Evolutionary conservation across 30 jellyfish, hydroid and myxozoan species (phyloP), one percentile per base, ranked within the genome.

Genomic region (Catostylus mosaicus): DNA sequence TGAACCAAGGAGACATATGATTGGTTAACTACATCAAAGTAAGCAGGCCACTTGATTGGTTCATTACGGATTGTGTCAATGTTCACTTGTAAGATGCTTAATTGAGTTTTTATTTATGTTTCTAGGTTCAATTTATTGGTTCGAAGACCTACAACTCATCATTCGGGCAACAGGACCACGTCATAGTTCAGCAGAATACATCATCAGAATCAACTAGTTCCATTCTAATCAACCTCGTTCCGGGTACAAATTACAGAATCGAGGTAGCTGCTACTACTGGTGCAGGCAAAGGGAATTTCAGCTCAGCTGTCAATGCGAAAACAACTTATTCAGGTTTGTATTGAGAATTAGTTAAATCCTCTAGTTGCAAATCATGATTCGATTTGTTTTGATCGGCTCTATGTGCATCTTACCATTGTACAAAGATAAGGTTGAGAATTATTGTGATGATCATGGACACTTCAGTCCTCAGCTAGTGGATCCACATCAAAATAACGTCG

Each of bases 211-310:
- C 45, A 2, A 30, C 45, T 22, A 48, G 34, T 30, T 19, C 40
- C 63, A 38, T 35, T 38, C 51, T 78, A 19, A 37, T 62, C 50
- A 18, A 31, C 37, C 80, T 80, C 19, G 77, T 80, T 54, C 96
- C 96, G 56, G 96, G 91, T n/a, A 76, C 96, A 23, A 68, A 33
- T 48, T 87, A 87, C 60, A 67, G 64, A 20, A 67, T 87, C 33
- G 63, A 78, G 3, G 73, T 87, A 3, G 77, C 84, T 27, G 96
- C 96, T 24, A 45, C 88, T 20, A 87, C 96, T 67, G 91, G 91
- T 20, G 87, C 79, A 9, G 96, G 96, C 52, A 30, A 30, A 5
- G 96, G 96, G 29, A 69, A 40, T 14, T 65, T 26, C 68, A 66
- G 78, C 59, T 0, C 82, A 30, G 24, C n/a, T n/a, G 10, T 65